Base-by-base conservation (phyloP, 2,888 invertebrate species). In the Himalopsyche tibetana region DNA sequence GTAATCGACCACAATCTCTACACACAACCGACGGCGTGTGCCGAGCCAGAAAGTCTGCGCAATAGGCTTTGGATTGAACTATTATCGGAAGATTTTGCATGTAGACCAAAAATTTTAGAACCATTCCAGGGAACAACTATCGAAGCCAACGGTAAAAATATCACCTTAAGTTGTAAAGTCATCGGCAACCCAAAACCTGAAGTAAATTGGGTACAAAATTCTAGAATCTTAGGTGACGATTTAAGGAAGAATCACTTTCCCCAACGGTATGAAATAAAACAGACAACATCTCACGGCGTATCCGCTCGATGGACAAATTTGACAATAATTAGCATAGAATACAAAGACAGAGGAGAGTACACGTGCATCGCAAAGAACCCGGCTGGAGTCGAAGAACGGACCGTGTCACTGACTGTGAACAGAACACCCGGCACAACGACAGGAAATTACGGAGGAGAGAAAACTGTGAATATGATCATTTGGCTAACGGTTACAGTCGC, bases 311-410 rank as follows among this genome's bases (percentile, higher is more conserved):
- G 95, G 95, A 94, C 95, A 28, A 96, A 96, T 90, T 91, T 97
- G 81, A 96, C 96, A 1, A 95, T 97, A 80, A 91, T 94, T 0
- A 94, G 95, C 40, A 94, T 95, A 0, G 92, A 93, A 1, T 91
- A 92, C 11, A 94, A 94, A 17, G 97, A 97, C 90, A 94, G 95
- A 89, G 96, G 96, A 0, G 94, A 95, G 83, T 97, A 96, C 90
- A 93, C 95, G 80, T 98, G 98, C 90, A 94, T 96, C 4, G 98
- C 97, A 0, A 96, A 95, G 90, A 98, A 97, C 91, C 94, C 95
- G 0, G 98, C 96, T 0, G 98, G 98, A 0, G 94, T 95, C 4
- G 96, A 95, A 88, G 96, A 97, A 90, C 94, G 95, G 80, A 97
- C 96, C 90, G 92, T 97, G 17, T 95, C 95, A 17, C 90, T 98